Percentiles rank a stretch among this genome's conserved stretches.
These are phyloP conservation scores for Pyrgus malvae DNA, from an alignment of 2,888 invertebrate species.

Conservation along the genomic window DNA sequence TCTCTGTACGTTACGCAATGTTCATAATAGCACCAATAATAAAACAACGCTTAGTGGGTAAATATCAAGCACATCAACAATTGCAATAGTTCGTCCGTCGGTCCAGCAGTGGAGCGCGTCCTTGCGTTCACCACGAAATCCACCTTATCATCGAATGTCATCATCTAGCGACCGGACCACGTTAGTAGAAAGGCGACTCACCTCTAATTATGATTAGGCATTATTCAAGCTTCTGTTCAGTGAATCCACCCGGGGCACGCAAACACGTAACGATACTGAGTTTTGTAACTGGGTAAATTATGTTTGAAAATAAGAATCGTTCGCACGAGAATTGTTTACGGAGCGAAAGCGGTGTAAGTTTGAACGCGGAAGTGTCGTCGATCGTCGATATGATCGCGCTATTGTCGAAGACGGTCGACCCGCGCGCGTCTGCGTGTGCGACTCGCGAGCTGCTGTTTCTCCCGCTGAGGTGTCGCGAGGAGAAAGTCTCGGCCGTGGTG, in stretches of 20 bases:
- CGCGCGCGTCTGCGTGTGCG: conserved; percentile 67
- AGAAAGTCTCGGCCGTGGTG: conserved; percentile 80
- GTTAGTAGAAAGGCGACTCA: conserved; percentile 68
- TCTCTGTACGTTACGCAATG: conserved; percentile 34
- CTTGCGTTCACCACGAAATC: conserved; percentile 71
- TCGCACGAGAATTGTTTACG: conserved; percentile 62
- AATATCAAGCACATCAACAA: conserved; percentile 36
- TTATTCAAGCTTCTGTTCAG: conserved; percentile 48
- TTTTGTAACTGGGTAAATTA: conserved; percentile 40
- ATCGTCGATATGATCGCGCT: conserved; percentile 39
- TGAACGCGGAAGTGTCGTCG: conserved; percentile 62
- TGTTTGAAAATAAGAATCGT: conserved; percentile 57
- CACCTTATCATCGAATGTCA: conserved; percentile 73
- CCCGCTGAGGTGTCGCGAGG: conserved; percentile 73
- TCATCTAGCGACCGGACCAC: conserved; percentile 56
- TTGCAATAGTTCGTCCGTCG: conserved; percentile 35
- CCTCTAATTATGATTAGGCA: conserved; percentile 63
- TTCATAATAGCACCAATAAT: conserved; percentile 34
- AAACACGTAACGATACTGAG: conserved; percentile 35
- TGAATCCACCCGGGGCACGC: conserved; percentile 36
- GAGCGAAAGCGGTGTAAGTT: conserved; percentile 64
- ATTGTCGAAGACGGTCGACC: conserved; percentile 61
- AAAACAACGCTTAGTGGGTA: conserved; percentile 38
- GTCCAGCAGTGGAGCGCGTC: conserved; percentile 51
- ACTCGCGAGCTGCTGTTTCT: conserved; percentile 67